A percentile compares a stretch with the other conserved stretches of the same genome.
Conservation (phyloP, 2,888 invertebrate genomes). For the Theristus sp. region DNA sequence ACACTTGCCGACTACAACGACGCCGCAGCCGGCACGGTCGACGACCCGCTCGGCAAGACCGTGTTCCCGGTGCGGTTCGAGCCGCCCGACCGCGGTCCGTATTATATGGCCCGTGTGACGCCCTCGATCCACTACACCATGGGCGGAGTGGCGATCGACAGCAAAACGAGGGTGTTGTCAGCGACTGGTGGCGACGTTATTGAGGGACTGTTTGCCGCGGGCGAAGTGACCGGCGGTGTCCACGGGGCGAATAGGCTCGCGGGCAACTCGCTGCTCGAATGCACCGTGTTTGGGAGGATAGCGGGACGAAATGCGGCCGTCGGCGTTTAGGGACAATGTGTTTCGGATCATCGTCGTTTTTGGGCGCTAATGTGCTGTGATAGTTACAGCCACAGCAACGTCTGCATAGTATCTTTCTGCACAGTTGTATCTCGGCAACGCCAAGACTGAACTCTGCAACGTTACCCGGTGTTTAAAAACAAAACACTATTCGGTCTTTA, state of each 20-base stretch:
- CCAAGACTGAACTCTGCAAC: no score
- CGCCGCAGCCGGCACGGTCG: neutral
- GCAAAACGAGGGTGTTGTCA: constrained; percentile 5
- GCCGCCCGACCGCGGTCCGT: constrained; percentile 8
- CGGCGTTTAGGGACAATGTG: no score
- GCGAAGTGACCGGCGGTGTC: constrained; percentile 28
- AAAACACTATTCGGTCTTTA: no score
- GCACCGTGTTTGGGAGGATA: constrained; percentile 27
- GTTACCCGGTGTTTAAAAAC: no score
- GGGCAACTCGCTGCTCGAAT: constrained; percentile 27
- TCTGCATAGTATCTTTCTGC: no score
- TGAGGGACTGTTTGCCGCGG: constrained; percentile 24
- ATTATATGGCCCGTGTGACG: constrained; percentile 11
- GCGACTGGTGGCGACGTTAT: constrained; percentile 12
- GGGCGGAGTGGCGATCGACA: constrained; percentile 26
- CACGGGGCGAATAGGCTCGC: constrained; percentile 26
- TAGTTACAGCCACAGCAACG: no score
- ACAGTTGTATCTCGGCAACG: no score
- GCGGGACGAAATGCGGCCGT: constrained; percentile 21
- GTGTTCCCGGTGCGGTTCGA: constrained; percentile 11
- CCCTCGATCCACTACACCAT: constrained; percentile 27
- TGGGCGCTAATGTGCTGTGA: no score
- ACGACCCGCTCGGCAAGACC: constrained; percentile 6
- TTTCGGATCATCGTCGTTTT: no score
- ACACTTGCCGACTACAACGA: constrained; percentile 2